Evolutionary conservation across 2,888 invertebrate species (phyloP).

Genomic region (Tetramorium bicarinatum): DNA sequence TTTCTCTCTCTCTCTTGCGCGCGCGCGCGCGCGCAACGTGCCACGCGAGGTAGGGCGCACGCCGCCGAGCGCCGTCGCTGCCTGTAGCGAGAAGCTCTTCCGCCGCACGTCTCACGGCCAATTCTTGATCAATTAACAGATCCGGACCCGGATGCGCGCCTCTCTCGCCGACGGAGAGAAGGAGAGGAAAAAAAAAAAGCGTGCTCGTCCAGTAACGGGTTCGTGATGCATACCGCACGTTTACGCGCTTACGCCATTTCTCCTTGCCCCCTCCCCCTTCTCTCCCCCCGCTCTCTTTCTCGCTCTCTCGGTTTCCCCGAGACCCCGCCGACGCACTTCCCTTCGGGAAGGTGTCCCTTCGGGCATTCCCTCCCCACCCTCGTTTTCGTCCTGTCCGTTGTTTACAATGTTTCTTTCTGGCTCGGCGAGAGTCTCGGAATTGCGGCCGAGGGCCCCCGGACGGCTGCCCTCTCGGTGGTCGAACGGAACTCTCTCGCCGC

Average conservation of each 20-base stretch:
- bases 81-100: neutral
- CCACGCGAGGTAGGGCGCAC: neutral
- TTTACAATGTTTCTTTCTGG: conserved; percentile 42
- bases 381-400: conserved; percentile 8
- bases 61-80: neutral
- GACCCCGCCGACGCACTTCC: conserved; percentile 6
- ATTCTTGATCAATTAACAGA: neutral
- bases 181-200: neutral
- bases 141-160: neutral
- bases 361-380: neutral
- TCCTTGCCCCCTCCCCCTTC: conserved; percentile 19
- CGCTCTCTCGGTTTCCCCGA: neutral
- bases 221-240: conserved; percentile 53
- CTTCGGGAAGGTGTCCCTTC: conserved; percentile 42
- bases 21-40: neutral
- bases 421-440: conserved; percentile 17
- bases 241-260: conserved; percentile 61
- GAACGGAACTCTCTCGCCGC: conserved; percentile 53
- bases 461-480: conserved; percentile 14
- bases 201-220: neutral
- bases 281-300: neutral
- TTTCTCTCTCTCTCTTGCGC: neutral
- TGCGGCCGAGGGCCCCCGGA: conserved; percentile 12
- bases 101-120: neutral
- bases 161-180: neutral